Evolutionary conservation across 2,113 vertebrate genomes (phyloP).

Genomic region (Corydoras sp.): DNA sequence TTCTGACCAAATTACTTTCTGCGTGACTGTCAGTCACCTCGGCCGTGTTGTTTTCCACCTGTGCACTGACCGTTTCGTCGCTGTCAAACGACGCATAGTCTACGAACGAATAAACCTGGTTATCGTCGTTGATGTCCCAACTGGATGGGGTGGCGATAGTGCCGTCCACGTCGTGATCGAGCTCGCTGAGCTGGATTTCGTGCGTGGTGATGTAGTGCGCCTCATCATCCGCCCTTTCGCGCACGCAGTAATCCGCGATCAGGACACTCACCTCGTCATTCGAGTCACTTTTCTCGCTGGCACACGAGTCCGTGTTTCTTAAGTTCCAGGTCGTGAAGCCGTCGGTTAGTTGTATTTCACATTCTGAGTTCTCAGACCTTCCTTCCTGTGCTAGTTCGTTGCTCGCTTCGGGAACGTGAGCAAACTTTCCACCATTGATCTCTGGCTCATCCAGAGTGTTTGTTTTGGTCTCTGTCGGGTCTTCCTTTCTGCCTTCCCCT

Average conservation of each 20-base stretch:
- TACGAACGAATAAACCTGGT: conserved; percentile 81
- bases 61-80: conserved; percentile 59
- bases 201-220: conserved; percentile 91
- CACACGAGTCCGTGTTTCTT: conserved; percentile 34
- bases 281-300: conserved; percentile 47
- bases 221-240: conserved; percentile 63
- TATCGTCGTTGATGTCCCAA: conserved; percentile 82
- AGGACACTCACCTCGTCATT: conserved; percentile 52
- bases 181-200: conserved; percentile 88
- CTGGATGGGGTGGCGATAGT: conserved; percentile 73
- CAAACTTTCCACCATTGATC: conserved; percentile 14
- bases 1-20: conserved; percentile 63
- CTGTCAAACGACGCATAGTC: conserved; percentile 81
- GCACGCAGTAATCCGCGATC: conserved; percentile 46
- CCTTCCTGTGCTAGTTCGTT: background rate
- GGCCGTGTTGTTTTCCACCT: conserved; percentile 38
- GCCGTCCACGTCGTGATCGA: conserved; percentile 76
- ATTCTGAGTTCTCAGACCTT: conserved; percentile 50
- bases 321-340: no score
- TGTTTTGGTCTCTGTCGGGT: background rate
- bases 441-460: no score
- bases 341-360: conserved; percentile 40
- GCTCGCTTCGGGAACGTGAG: conserved; percentile 13
- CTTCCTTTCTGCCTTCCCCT: background rate
- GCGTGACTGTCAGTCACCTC: conserved; percentile 68